Conservation (phyloP, 2,888 invertebrate genomes). For the Neocrepidodera transversa region DNA sequence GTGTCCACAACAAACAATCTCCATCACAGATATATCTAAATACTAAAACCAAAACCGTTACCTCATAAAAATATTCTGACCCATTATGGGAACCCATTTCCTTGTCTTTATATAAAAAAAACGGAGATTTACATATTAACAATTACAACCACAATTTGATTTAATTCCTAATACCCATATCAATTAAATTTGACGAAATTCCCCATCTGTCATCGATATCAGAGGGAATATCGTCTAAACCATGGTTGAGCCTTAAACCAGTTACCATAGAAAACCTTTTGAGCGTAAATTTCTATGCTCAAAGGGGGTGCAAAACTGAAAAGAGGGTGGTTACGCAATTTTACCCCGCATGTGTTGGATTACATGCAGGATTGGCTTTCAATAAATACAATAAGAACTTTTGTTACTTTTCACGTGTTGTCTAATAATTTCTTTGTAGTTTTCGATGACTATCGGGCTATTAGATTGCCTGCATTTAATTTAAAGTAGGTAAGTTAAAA, state of each 20-base stretch:
- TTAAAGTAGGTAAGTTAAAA: no score
- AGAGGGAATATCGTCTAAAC: constrained; percentile 57
- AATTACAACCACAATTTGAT: constrained; percentile 25
- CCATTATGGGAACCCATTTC: no score
- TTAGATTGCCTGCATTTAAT: no score
- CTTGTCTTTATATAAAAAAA: no score
- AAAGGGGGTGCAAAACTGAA: constrained; percentile 43
- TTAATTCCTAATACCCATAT: constrained; percentile 20
- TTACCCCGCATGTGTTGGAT: constrained; percentile 55
- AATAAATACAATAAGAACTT: constrained; percentile 45
- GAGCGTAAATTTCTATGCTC: constrained; percentile 56
- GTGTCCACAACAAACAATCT: no score
- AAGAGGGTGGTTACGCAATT: constrained; percentile 56
- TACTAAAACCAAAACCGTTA: no score
- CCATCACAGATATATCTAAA: no score
- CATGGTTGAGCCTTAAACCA: constrained; percentile 58
- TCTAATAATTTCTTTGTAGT: constrained; percentile 40
- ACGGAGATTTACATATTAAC: constrained; percentile 6
- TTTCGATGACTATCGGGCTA: no score
- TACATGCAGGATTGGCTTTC: constrained; percentile 56
- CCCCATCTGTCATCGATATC: constrained; percentile 61
- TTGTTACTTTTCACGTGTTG: constrained; percentile 46
- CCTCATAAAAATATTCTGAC: no score
- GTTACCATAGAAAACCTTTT: constrained; percentile 59
- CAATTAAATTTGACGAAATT: constrained; percentile 41